Evolutionary conservation across 2,113 vertebrate genomes (phyloP).

Genomic region (Microcebus tavaratra): DNA sequence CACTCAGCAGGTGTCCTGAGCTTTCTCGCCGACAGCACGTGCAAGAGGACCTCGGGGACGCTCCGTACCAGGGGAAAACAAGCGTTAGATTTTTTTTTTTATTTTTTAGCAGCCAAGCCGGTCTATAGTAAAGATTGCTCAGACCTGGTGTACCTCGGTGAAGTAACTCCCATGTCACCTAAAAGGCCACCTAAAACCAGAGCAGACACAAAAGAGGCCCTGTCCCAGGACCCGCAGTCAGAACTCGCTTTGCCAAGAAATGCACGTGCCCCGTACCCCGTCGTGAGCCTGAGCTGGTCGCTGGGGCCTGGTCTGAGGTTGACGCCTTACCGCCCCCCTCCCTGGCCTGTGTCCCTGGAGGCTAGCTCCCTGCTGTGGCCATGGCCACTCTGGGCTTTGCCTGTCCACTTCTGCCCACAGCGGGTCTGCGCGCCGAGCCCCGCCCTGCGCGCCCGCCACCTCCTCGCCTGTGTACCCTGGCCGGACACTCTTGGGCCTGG

Average conservation of each 20-base stretch:
- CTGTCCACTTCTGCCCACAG: background rate
- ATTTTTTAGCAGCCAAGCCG: background rate
- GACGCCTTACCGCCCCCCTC: too few relatives aligned
- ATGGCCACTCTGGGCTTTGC: background rate
- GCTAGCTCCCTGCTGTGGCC: background rate
- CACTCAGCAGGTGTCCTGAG: too few relatives aligned
- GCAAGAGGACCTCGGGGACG: background rate
- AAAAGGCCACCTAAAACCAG: background rate
- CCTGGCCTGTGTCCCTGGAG: too few relatives aligned
- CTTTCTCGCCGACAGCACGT: too few relatives aligned
- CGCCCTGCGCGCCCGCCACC: accelerated
- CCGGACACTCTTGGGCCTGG: too few relatives aligned
- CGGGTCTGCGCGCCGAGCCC: background rate
- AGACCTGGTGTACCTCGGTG: background rate
- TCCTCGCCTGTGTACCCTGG: background rate
- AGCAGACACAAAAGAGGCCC: background rate
- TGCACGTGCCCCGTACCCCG: background rate
- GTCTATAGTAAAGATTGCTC: background rate
- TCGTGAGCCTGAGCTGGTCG: background rate
- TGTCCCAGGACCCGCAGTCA: background rate
- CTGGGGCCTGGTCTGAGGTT: too few relatives aligned
- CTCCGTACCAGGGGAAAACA: background rate
- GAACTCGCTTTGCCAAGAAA: background rate
- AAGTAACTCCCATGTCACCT: background rate
- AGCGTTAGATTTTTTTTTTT: background rate